Base-by-base conservation (phyloP, 2,797 vertebrate genomes). In the Gephyroberyx darwinii region DNA sequence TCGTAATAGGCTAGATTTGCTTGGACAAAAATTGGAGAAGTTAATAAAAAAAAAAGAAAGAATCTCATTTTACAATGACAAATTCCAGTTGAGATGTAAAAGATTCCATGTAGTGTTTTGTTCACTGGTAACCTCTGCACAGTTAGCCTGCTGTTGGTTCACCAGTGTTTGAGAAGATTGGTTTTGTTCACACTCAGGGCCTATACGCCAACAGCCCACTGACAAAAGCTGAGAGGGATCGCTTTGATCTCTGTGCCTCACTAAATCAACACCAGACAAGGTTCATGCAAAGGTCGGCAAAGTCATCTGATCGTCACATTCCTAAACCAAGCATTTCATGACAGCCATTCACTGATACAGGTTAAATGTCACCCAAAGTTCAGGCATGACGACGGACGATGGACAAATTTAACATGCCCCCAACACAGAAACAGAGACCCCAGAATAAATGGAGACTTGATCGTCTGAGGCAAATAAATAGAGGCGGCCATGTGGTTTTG, bases 251-350 rank as follows among this genome's bases (percentile, higher is more conserved):
- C 81, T 33, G 70, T 68, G 86, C 80, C 88, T 91, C 88, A 83
- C 91, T 93, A 93, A 94, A 94, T 94, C 92, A 94, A 93, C 93
- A 91, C 86, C 92, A 93, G 91, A 84, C 88, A 88, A 91, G 90
- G 94, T 94, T 95, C 94, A 93, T n/a, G 45, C 81, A 84, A 88
- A 93, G 94, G 94, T 93, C 92, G 83, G 81, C 63, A 59, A 82
- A 94, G 93, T 93, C 92, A 93, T 92, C 91, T 87, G 89, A 94
- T 94, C 88, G 61, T 91, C 90, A 81, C 93, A 93, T 94, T 94
- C 92, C 91, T 82, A 86, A 89, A 88, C 70, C 85, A 51, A 86
- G 86, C 80, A 76, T 89, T 92, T 89, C 90, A 83, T 85, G 89
- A 90, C 90, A 91, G 82, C 88, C 85, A 22, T 77, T 82, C 79